Evolutionary conservation across 2,113 vertebrate genomes (phyloP), one percentile per base, ranked within the genome.

Genomic region (Hypanus sabinus): DNA sequence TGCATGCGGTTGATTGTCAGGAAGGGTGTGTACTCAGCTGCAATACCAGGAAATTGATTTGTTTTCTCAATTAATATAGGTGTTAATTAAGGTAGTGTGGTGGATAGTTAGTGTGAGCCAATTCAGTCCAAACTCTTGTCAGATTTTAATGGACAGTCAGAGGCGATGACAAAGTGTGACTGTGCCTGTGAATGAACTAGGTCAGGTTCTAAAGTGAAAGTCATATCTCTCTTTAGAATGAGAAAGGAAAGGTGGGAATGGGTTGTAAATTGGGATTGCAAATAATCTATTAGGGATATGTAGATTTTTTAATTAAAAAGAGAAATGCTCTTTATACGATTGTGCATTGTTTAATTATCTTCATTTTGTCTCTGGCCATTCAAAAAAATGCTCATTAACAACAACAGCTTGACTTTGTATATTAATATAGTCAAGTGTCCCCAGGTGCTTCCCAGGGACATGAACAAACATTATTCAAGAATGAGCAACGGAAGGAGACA

Each of bases 61-160:
- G 91, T 38, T 55, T 93, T 93, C 18, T 93, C 68, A 93, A 93
- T 73, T 73, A 93, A 93, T 93, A 27, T 10, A 93, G 14, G 91
- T 30, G 91, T 73, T 75, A 75, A 93, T 93, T 73, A 75, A 55
- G 38, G 12, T 46, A 55, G 91, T 55, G 68, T 11, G 11, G 20
- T 73, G 68, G 46, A 20, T 93, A 55, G 71, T 93, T 55, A 93
- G 20, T 55, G 24, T 73, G 33, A 55, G 68, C 24, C 68, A 27
- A 11, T 73, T 93, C 46, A 22, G 60, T 36, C 27, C 88, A 85
- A 65, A 91, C 33, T 75, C 91, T 75, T 24, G 11, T 93, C 36
- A 73, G 91, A 0, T 93, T 62, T 90, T 73, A 75, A 55, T 75
- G 68, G 70, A 27, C 38, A 55, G 22, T 93, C 91, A 93, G 68